Evolutionary conservation across 2,888 invertebrate genomes (phyloP).

Genomic region (Phyllotreta striolata): DNA sequence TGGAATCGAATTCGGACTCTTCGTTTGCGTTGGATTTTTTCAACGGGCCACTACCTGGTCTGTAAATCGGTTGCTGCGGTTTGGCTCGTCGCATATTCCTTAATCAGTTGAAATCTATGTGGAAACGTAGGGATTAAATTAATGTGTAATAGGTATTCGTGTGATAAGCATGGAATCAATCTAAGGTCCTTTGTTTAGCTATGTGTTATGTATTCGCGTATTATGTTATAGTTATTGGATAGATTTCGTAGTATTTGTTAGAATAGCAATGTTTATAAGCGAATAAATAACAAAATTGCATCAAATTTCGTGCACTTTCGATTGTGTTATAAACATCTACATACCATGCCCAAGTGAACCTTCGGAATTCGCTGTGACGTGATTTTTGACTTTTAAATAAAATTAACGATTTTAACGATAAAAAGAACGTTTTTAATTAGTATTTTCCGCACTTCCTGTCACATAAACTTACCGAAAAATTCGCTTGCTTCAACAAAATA

Average conservation of each 20-base stretch:
- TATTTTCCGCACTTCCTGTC: constrained; percentile 26
- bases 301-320: not conserved
- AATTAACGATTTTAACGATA: constrained; percentile 21
- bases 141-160: no score
- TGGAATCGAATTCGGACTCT: constrained; percentile 63
- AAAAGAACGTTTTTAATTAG: constrained; percentile 23
- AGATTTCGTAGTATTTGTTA: no score
- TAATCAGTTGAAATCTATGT: constrained; percentile 43
- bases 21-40: constrained; percentile 71
- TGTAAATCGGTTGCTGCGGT: constrained; percentile 76
- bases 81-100: constrained; percentile 67
- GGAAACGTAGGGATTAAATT: constrained; percentile 25
- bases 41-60: constrained; percentile 79
- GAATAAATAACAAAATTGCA: constrained; percentile 14
- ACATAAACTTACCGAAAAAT: constrained; percentile 39
- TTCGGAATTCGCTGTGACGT: constrained; percentile 50
- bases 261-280: no score
- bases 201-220: no score
- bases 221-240: no score
- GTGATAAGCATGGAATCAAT: no score
- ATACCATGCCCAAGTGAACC: constrained; percentile 50
- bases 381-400: constrained; percentile 24
- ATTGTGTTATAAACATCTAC: constrained; percentile 48
- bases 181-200: no score
- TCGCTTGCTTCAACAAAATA: constrained; percentile 39